Percentiles rank a stretch among this genome's conserved stretches.
Conservation (phyloP, 2,113 vertebrate species). For the Megaceryle torquata region DNA sequence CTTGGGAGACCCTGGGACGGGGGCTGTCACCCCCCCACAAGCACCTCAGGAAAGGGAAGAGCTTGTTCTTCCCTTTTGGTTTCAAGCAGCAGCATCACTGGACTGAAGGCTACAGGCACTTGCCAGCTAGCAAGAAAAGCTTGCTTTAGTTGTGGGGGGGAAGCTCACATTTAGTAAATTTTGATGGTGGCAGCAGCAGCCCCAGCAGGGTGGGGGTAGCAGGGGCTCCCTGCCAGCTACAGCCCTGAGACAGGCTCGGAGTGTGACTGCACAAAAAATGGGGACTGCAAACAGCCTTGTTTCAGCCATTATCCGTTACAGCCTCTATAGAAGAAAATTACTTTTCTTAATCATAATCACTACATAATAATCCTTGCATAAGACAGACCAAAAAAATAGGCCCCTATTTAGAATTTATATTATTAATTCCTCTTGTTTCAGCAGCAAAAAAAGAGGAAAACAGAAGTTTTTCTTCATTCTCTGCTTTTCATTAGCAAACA, state of each 20-base stretch:
- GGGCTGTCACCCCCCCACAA: no score
- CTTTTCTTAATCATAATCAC: not conserved
- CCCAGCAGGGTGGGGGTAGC: no score
- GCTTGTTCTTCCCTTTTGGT: not conserved
- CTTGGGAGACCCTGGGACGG: not conserved
- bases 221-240: accelerated
- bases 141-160: no score
- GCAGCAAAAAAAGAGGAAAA: not conserved
- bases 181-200: no score
- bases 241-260: no score
- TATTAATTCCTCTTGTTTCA: not conserved
- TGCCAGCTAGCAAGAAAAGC: not conserved
- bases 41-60: not conserved
- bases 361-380: not conserved
- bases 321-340: not conserved
- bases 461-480: not conserved
- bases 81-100: not conserved
- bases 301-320: not conserved
- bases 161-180: not conserved
- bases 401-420: not conserved
- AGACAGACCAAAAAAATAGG: not conserved
- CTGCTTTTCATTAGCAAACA: not conserved
- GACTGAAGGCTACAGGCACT: not conserved
- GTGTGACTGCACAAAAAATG: accelerated
- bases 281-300: not conserved